Conservation (phyloP, 1,140 invertebrate species). For the Lepidurus arcticus region DNA sequence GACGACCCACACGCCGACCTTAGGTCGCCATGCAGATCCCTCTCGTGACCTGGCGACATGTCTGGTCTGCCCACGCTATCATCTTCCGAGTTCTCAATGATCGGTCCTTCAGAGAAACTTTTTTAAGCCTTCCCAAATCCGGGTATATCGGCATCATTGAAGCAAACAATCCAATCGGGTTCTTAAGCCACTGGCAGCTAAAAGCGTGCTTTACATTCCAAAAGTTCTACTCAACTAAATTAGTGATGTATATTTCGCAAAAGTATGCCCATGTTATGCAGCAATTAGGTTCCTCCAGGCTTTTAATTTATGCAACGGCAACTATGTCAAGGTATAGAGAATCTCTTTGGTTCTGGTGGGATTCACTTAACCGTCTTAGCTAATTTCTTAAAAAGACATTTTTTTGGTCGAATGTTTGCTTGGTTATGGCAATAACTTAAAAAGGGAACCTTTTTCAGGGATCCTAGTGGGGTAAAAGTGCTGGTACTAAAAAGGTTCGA, state of each 20-base stretch:
- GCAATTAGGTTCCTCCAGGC: neutral
- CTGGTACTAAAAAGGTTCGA: constrained; percentile 15
- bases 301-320: neutral
- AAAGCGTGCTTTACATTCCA: neutral
- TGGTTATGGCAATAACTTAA: neutral
- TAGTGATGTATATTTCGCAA: too few relatives aligned
- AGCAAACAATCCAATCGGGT: constrained; percentile 6
- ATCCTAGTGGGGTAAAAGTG: neutral
- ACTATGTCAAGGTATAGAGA: neutral
- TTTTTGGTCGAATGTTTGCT: constrained; percentile 4
- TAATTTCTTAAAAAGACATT: neutral
- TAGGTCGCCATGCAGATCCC: constrained; percentile 1
- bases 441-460: neutral
- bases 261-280: neutral
- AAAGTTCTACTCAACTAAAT: too few relatives aligned
- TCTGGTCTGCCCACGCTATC: constrained; percentile 17
- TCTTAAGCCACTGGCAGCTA: neutral
- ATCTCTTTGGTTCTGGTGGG: neutral
- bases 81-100: neutral
- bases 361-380: neutral
- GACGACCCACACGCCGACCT: constrained; percentile 11
- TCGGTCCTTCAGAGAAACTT: neutral
- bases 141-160: neutral
- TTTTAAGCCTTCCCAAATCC: neutral
- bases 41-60: constrained; percentile 20